phyloP scores from a whole-genome alignment of 2,113 vertebrate species.

The Psephotus haematonotus region DNA sequence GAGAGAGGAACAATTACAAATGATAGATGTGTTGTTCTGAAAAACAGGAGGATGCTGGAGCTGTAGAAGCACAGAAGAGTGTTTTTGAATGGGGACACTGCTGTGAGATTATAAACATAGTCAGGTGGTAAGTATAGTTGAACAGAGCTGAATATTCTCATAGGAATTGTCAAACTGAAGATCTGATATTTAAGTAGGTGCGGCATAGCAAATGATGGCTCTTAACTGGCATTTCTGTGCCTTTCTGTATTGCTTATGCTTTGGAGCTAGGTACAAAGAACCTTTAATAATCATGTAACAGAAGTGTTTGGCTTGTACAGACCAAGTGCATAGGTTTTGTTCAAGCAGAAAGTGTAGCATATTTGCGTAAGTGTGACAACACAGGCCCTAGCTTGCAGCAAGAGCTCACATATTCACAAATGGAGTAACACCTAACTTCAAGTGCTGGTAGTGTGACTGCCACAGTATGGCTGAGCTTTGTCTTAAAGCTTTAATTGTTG shows the following conservation, averaged over 20 bases:
- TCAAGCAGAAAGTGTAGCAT: not conserved
- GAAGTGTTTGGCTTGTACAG: not conserved
- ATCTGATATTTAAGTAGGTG: not conserved
- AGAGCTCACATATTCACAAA: not conserved
- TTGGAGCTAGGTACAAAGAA: not conserved
- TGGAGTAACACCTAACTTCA: not conserved
- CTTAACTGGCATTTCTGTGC: not conserved
- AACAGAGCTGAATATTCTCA: not conserved
- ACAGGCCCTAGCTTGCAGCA: not conserved
- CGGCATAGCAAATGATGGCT: not conserved
- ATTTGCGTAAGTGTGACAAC: not conserved
- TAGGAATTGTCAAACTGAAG: not conserved
- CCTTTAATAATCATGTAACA: not conserved
- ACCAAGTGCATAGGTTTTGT: not conserved
- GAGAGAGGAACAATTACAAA: conserved; percentile 24
- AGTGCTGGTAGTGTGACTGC: not conserved
- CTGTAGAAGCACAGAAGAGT: not conserved
- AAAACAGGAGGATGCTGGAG: not conserved
- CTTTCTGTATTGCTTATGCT: not conserved
- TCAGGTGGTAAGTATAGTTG: not conserved
- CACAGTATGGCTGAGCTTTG: not conserved
- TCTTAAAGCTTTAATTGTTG: not conserved
- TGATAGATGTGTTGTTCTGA: not conserved
- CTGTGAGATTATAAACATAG: not conserved
- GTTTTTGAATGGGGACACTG: not conserved